These are phyloP conservation scores for Trypoxylus dichotomus DNA, from an alignment of 1,140 invertebrate genomes.

Conservation along the genomic window DNA sequence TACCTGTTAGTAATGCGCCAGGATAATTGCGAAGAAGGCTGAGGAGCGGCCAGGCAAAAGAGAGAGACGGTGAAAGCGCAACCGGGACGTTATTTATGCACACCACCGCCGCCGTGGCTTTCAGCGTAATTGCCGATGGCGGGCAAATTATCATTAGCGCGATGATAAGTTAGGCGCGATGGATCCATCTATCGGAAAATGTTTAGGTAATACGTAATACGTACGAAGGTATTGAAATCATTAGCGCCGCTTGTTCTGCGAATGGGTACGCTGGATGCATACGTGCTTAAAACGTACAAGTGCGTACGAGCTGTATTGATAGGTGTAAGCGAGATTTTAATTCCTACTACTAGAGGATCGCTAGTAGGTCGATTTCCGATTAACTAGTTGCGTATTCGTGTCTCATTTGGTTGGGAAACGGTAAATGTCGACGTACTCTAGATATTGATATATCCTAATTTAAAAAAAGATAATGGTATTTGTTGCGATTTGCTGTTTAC, in stretches of 20 bases:
- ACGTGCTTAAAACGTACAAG: neutral
- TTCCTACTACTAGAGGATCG: neutral
- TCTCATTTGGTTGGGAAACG: neutral
- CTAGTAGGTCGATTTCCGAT: neutral
- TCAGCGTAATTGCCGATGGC: conserved; percentile 7
- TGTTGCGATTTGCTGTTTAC: neutral
- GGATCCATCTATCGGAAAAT: conserved; percentile 20
- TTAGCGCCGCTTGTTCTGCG: conserved; percentile 8
- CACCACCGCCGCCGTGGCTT: neutral
- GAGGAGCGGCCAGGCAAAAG: neutral
- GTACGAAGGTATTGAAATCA: neutral
- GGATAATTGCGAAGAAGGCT: too few relatives aligned
- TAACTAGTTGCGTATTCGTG: neutral
- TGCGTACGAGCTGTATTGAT: neutral
- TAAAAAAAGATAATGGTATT: neutral
- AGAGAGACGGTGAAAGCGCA: neutral
- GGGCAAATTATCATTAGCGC: conserved; percentile 18
- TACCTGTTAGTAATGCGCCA: too few relatives aligned
- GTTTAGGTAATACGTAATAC: neutral
- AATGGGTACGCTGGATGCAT: neutral
- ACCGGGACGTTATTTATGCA: neutral
- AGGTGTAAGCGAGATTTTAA: neutral
- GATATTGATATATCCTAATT: neutral
- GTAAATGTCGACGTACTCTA: neutral
- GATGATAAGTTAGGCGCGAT: conserved; percentile 13